A percentile compares a stretch with the other conserved stretches of the same genome.
phyloP scores from a whole-genome alignment of 2,797 vertebrate species.

The Amazonetta brasiliensis region DNA sequence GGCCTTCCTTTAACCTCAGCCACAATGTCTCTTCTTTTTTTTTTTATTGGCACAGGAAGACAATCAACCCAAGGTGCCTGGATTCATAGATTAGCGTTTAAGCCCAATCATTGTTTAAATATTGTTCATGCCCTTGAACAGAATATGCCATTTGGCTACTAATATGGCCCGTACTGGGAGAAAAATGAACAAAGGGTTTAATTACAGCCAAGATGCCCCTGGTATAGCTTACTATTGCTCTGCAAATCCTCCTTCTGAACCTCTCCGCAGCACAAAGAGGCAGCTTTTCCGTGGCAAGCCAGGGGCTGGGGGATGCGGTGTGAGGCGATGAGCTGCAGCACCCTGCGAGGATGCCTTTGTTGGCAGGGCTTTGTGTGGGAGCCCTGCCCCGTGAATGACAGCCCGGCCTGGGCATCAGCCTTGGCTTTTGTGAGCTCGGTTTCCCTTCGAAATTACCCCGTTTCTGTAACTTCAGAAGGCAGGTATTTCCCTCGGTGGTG shows the following conservation, averaged over 20 bases:
- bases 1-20: background rate
- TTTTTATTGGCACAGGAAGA: background rate
- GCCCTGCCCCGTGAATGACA: conserved; percentile 36
- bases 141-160: background rate
- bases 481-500: conserved; percentile 43
- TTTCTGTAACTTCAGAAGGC: conserved; percentile 65
- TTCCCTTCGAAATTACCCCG: conserved; percentile 30
- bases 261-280: conserved; percentile 55
- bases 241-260: conserved; percentile 44
- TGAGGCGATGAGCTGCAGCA: background rate
- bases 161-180: background rate
- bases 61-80: background rate
- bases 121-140: background rate
- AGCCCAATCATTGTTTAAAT: background rate
- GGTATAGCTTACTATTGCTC: conserved; percentile 26
- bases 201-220: conserved; percentile 31
- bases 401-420: conserved; percentile 38
- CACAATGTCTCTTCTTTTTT: background rate
- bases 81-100: background rate
- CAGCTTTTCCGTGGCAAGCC: conserved; percentile 1
- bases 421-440: conserved; percentile 32
- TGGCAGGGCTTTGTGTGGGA: background rate
- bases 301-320: background rate
- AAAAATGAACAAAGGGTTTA: conserved; percentile 4
- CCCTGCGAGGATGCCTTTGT: conserved; percentile 44